These are phyloP conservation scores for Tetramorium parvispinum DNA, from an alignment of 1,140 invertebrate species.

Conservation along the genomic window DNA sequence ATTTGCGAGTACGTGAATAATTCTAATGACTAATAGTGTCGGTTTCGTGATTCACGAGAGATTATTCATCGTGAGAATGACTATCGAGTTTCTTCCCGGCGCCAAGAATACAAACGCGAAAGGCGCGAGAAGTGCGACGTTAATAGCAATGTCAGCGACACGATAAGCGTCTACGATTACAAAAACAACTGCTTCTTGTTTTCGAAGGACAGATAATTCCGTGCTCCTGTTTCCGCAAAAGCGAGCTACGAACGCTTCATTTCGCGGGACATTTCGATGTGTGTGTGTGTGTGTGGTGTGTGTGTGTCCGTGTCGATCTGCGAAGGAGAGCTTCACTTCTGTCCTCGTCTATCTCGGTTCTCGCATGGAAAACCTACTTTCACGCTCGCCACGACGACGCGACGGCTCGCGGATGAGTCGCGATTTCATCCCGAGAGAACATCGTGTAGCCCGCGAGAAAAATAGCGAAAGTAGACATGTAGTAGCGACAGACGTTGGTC, in stretches of 20 bases:
- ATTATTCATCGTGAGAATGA: constrained; percentile 48
- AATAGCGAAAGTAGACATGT: not conserved
- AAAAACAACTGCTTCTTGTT: not conserved
- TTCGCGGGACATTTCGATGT: not conserved
- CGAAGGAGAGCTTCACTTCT: not conserved
- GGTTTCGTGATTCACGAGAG: constrained; percentile 39
- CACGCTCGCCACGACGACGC: not conserved
- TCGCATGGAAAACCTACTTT: not conserved
- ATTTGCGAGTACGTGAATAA: constrained; percentile 36
- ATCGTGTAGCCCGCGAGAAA: not conserved
- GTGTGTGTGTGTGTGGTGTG: constrained; percentile 25
- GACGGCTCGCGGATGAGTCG: not conserved
- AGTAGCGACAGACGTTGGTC: not conserved
- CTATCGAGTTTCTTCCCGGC: constrained; percentile 25
- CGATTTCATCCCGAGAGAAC: not conserved
- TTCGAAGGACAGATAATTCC: not conserved
- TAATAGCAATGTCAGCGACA: constrained; percentile 13
- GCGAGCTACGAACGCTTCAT: not conserved
- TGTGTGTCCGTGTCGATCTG: not conserved
- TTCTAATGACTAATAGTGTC: constrained; percentile 42
- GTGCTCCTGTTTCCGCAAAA: not conserved
- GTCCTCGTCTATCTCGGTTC: not conserved
- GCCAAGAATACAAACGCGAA: not conserved
- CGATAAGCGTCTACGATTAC: not conserved
- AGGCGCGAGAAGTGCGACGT: not conserved